These are phyloP conservation scores for Alligator sinensis DNA, from an alignment of 2,113 vertebrate species.

Conservation along the genomic window DNA sequence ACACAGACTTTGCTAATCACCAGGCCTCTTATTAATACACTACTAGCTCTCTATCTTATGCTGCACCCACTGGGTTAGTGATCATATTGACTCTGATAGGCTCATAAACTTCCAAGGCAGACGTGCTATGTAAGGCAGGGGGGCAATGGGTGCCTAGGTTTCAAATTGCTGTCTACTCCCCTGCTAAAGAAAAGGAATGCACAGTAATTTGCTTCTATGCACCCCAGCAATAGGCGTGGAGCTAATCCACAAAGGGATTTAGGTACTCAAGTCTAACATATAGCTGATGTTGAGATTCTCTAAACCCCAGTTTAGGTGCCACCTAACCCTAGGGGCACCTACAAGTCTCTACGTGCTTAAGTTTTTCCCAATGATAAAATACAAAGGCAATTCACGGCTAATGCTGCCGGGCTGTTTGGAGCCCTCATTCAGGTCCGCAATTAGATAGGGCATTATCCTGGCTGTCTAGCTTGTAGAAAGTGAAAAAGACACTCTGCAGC, in stretches of 20 bases:
- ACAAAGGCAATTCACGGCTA: no score
- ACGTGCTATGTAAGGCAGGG: neutral
- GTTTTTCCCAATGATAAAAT: no score
- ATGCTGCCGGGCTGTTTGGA: no score
- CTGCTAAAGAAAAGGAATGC: neutral
- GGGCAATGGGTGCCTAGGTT: neutral
- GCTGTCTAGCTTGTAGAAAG: no score
- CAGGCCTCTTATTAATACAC: neutral
- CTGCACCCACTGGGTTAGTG: neutral
- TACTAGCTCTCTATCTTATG: neutral
- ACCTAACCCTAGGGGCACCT: neutral
- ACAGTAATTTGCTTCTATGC: neutral
- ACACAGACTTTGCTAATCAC: neutral
- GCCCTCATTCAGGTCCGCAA: no score
- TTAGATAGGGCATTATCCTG: no score
- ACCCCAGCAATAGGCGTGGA: neutral
- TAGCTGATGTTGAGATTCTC: neutral
- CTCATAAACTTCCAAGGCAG: neutral
- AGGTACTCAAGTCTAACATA: neutral
- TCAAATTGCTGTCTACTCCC: neutral
- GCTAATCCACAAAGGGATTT: neutral
- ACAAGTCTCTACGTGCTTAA: neutral
- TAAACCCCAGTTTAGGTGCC: neutral
- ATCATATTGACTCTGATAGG: neutral
- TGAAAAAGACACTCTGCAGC: no score